Conservation (phyloP, 1,140 invertebrate genomes). For the Eumaeus atala region DNA sequence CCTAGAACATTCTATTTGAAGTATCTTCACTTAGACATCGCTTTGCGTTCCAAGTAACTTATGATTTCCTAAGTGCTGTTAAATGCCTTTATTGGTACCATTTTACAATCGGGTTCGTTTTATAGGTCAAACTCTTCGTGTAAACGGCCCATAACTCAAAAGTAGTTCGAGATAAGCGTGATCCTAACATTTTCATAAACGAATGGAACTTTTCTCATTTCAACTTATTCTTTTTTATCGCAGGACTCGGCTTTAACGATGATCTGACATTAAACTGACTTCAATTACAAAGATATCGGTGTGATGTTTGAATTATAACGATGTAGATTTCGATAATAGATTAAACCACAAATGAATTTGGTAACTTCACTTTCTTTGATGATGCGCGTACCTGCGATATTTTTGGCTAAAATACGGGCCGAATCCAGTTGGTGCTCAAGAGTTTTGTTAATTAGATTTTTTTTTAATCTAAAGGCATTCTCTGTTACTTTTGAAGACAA, state of each 20-base stretch:
- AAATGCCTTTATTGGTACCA: not conserved
- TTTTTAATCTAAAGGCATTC: too few species aligned
- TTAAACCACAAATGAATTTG: too few species aligned
- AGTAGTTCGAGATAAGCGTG: slow-evolving; percentile 54
- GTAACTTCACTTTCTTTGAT: too few species aligned
- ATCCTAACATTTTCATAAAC: slow-evolving; percentile 62
- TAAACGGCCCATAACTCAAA: slow-evolving; percentile 48
- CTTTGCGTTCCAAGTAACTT: too few species aligned
- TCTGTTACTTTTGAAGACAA: too few species aligned
- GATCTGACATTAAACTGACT: slow-evolving; percentile 29
- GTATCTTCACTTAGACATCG: too few species aligned
- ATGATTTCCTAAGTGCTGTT: too few species aligned
- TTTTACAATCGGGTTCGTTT: not conserved
- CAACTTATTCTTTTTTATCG: slow-evolving; percentile 62
- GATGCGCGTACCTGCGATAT: too few species aligned
- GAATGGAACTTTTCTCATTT: slow-evolving; percentile 65
- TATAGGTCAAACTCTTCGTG: not conserved
- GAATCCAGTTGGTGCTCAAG: too few species aligned
- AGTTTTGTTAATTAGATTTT: too few species aligned
- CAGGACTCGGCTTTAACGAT: slow-evolving; percentile 35
- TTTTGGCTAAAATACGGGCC: too few species aligned
- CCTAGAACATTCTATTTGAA: too few species aligned
- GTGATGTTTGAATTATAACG: slow-evolving; percentile 11
- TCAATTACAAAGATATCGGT: slow-evolving; percentile 19
- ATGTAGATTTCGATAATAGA: not conserved